Percentiles rank a stretch among this genome's conserved stretches.
Conservation (phyloP, 2,888 invertebrate genomes). For the Lamellibrachia columna region DNA sequence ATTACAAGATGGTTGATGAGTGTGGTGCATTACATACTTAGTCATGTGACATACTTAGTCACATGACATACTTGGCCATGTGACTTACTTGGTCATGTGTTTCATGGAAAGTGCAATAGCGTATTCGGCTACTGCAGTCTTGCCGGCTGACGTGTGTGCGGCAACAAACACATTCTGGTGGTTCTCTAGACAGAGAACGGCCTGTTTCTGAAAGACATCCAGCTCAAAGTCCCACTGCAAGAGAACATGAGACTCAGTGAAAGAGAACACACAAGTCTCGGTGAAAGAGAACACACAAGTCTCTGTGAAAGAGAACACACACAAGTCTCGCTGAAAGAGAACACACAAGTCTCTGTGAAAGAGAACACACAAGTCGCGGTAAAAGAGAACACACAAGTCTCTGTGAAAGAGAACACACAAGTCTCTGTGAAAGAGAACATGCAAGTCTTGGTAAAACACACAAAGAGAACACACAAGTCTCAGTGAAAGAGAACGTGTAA, state of each 20-base stretch:
- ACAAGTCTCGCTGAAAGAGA: too few relatives aligned
- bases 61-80: background rate
- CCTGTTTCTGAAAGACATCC: conserved; percentile 97
- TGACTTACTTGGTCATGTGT: conserved; percentile 81
- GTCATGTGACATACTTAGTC: background rate
- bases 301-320: background rate
- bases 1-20: background rate
- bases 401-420: too few relatives aligned
- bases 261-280: background rate
- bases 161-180: conserved; percentile 97
- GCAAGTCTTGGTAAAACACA: too few relatives aligned
- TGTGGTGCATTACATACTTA: background rate
- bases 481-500: too few relatives aligned
- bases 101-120: conserved; percentile 94
- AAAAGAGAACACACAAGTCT: too few relatives aligned
- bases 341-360: too few relatives aligned
- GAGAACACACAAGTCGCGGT: too few relatives aligned
- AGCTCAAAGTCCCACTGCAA: conserved; percentile 79
- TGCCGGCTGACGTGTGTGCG: conserved; percentile 96
- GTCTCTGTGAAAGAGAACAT: background rate
- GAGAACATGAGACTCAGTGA: background rate
- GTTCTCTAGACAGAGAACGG: conserved; percentile 91
- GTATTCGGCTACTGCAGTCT: conserved; percentile 99
- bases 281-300: background rate
- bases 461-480: too few relatives aligned